Conservation (phyloP, 1,140 invertebrate genomes). For the Bombus vancouverensis region DNA sequence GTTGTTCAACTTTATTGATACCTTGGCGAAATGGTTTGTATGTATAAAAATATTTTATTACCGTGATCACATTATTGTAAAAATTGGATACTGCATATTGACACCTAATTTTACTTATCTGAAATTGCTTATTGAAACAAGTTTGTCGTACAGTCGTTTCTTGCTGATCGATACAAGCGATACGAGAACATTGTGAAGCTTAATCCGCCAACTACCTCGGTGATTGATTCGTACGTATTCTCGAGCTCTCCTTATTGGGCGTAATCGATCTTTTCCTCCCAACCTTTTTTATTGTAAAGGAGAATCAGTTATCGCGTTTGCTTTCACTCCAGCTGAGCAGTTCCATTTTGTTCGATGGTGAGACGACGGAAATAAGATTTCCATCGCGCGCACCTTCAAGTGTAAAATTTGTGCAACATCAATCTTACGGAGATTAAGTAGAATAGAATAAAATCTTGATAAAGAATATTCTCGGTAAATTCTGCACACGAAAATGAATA, state of each 20-base stretch:
- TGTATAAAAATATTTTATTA: not conserved
- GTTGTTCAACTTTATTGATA: not conserved
- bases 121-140: conserved; percentile 40
- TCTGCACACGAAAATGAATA: not conserved
- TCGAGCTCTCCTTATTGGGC: conserved; percentile 38
- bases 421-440: not conserved
- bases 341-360: not conserved
- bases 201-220: conserved; percentile 59
- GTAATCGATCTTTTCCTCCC: conserved; percentile 56
- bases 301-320: conserved; percentile 48
- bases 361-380: conserved; percentile 10
- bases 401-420: not conserved
- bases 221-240: conserved; percentile 71
- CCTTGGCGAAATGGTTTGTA: not conserved
- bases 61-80: not conserved
- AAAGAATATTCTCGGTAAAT: not conserved
- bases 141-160: conserved; percentile 23
- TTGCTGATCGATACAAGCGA: conserved; percentile 58
- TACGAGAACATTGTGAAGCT: conserved; percentile 35
- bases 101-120: conserved; percentile 45
- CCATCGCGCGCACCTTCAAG: too few relatives aligned
- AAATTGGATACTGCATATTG: not conserved
- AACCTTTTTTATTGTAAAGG: conserved; percentile 18
- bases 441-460: not conserved
- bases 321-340: not conserved